Conservation (phyloP, 2,888 invertebrate genomes). For the Lochmaea crataegi region DNA sequence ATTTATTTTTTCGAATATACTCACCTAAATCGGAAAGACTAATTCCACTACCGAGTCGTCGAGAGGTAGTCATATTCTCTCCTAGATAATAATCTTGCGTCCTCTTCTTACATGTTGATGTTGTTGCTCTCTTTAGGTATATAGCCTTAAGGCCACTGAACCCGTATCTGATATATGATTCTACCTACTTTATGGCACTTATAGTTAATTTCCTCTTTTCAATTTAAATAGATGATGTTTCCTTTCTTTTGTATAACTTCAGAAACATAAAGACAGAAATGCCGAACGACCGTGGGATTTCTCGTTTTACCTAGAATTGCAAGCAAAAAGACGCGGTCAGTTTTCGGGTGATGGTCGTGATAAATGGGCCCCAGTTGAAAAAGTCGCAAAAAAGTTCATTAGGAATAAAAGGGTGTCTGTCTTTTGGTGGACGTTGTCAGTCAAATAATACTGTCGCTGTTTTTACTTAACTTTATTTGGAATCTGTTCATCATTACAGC, state of each 20-base stretch:
- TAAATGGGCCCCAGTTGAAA: conserved; percentile 19
- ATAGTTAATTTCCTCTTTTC: conserved; percentile 27
- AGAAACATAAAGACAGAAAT: conserved; percentile 8
- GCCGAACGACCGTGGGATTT: conserved; percentile 16
- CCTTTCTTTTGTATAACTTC: conserved; percentile 18
- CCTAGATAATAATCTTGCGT: conserved; percentile 50
- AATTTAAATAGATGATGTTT: conserved; percentile 28
- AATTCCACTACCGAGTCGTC: conserved; percentile 63
- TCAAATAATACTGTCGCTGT: not conserved
- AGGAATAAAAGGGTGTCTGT: not conserved
- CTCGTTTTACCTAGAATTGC: conserved; percentile 15
- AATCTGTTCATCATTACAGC: too few species aligned
- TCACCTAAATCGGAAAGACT: conserved; percentile 67
- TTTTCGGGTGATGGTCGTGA: not conserved
- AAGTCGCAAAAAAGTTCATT: not conserved
- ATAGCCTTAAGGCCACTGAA: conserved; percentile 32
- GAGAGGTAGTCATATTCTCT: conserved; percentile 30
- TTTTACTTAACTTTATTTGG: not conserved
- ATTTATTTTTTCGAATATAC: conserved; percentile 46
- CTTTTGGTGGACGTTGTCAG: not conserved
- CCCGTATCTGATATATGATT: conserved; percentile 22
- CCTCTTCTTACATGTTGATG: conserved; percentile 30
- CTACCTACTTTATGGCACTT: conserved; percentile 28
- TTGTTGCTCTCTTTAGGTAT: conserved; percentile 22
- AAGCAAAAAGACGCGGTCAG: conserved; percentile 11